Base-by-base conservation (phyloP, 2,888 invertebrate species). In the Drosophila setosimentum region DNA sequence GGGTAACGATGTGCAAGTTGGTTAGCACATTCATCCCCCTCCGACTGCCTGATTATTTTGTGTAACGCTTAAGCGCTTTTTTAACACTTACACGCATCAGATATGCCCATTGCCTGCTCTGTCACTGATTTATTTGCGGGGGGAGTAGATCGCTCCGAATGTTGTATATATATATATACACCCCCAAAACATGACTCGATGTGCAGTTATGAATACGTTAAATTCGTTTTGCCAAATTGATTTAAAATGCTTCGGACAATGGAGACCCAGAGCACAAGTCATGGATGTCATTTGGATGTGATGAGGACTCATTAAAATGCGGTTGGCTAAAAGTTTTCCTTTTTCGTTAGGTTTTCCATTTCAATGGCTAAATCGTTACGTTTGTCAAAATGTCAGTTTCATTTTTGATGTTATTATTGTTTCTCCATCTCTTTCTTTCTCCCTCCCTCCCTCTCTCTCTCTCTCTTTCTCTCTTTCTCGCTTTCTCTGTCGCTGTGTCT, bases 51-150 rank as follows among this genome's bases (percentile, higher is more conserved):
- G 81, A 78, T 80, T 77, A 89, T 85, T 89, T 88, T 75, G 79
- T 77, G 68, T 81, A 83, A 77, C 77, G 84, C 74, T 83, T 82
- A 87, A 91, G 82, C 90, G 89, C 82, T 91, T 90, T 88, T 82
- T 86, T 90, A 89, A 91, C 92, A 92, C 91, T 92, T 91, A 92
- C 86, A 89, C 85, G 87, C 88, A 83, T 88, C 78, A 69, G 66
- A 51, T 72, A 62, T 67, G 75, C 58, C 64, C 54, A 65, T 62
- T 59, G 61, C 55, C 72, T 57, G 58, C 45, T 37, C 76, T 83
- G 83, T 80, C 89, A 85, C 86, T 83, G 89, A 89, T 89, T 87
- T 85, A 87, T 35, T 57, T 55, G 54, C 30, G 51, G 63, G 68
- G 79, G 63, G 68, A 76, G 68, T 68, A 50, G 65, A 33, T 59